Base-by-base conservation (phyloP, 2,888 invertebrate species). In the Ormia ochracea region DNA sequence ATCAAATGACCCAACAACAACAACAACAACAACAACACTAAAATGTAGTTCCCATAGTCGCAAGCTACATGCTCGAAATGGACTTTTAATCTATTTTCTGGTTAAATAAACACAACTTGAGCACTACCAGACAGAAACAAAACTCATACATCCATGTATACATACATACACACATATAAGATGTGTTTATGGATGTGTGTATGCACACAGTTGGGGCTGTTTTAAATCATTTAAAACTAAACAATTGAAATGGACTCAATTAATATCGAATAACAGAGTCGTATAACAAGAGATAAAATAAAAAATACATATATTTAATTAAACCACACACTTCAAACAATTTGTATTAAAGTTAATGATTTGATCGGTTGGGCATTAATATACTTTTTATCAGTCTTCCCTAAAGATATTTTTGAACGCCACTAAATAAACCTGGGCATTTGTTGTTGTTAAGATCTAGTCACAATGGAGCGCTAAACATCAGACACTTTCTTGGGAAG, bases 351-450 rank as follows among this genome's bases (percentile, higher is more conserved):
- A 43, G 43, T 63, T 21, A 28, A 66, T 65, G 41, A 41, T 9
- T 48, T 38, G 41, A 7, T 21, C 61, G 23, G 41, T 17, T 59
- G 43, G 4, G 50, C 28, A 12, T 45, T 63, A 54, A 56, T 17
- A 65, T 7, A 21, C 17, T 74, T 50, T 48, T 38, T 58, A 14
- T 48, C 28, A 26, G 41, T 23, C 12, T 65, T 65, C 28, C 21
- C n/a, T 14, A n/a, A 38, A 50, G n/a, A 14, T 26, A 19, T 21
- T 26, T 28, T 61, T 9, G 63, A 56, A 28, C 26, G 56, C 28
- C 28, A 36, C 31, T 19, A 61, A 79, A 50, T n/a, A 45, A 68
- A 65, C n/a, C 56, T 61, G 43, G 48, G 28, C 48, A 38, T 70
- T 19, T 48, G 14, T 5, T 17, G 28, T 28, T 21, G 74, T 58